Base-by-base conservation (phyloP, 2,888 invertebrate genomes). In the Lasioglossum calceatum region DNA sequence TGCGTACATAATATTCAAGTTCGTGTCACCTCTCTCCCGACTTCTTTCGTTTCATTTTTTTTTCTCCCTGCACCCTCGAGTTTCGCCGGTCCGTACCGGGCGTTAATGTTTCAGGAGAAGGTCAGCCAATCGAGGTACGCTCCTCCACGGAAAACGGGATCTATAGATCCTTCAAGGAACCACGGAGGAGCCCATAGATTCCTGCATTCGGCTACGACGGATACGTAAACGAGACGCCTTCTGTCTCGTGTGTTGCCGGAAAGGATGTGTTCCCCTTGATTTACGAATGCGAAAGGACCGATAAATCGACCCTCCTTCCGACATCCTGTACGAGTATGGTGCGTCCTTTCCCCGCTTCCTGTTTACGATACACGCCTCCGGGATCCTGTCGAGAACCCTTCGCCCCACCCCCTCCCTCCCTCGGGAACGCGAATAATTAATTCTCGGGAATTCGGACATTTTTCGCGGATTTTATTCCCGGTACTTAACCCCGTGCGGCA, bases 221-320 rank as follows among this genome's bases (percentile, higher is more conserved):
- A 81, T 87, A 91, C 83, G 88, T 88, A 90, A 91, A 91, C 87
- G 87, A 86, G 83, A 87, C 89, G 86, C 88, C 82, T 85, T 90
- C 89, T 89, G 90, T 90, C 89, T 79, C 83, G 83, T 77, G 82
- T 87, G 76, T 82, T 87, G 91, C 90, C 92, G 93, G 93, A 93
- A 93, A 91, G 88, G 91, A 93, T 92, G 92, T 90, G 90, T 93
- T 92, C 92, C 76, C 87, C 83, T 88, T 93, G 93, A 93, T 93
- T 92, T 93, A 93, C 91, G 91, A 88, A 91, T 89, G 83, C 78
- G 81, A 91, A 88, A 87, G 87, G 86, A 88, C 84, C 88, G 83
- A 91, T 90, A 90, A 91, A 90, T 91, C 86, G 88, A 87, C 79
- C 85, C 84, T 87, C 83, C 89, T 90, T 88, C 85, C 91, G 86